A percentile compares a stretch with the other conserved stretches of the same genome.
These are phyloP conservation scores for Tipula lateralis DNA, from an alignment of 2,888 invertebrate species.

Conservation along the genomic window DNA sequence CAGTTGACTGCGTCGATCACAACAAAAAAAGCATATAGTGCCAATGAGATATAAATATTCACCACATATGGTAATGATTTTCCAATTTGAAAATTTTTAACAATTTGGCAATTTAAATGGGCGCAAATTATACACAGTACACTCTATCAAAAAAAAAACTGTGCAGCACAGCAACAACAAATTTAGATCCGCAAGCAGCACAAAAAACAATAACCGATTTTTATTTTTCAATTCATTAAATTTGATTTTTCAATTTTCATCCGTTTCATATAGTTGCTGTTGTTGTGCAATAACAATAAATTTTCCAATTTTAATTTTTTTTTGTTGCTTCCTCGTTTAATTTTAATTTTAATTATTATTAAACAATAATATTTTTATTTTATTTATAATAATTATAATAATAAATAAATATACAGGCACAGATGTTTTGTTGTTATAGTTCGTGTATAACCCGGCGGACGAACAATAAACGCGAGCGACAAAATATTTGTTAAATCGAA, in stretches of 20 bases:
- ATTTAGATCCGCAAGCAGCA: background rate
- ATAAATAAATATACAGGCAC: conserved; percentile 12
- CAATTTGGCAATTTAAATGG: background rate
- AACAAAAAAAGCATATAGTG: too few relatives aligned
- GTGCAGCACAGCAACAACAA: background rate
- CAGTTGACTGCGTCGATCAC: too few relatives aligned
- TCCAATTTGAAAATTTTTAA: background rate
- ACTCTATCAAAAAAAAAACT: background rate
- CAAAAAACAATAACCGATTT: background rate
- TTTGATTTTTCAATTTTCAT: conserved; percentile 11
- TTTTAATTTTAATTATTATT: conserved; percentile 19
- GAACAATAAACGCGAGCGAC: background rate
- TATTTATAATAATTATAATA: background rate
- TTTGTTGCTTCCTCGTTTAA: background rate
- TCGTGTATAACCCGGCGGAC: background rate
- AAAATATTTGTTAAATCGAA: background rate
- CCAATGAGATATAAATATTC: background rate
- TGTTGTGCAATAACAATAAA: background rate
- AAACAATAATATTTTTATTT: background rate
- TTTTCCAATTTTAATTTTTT: background rate
- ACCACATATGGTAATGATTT: background rate
- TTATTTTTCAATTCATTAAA: conserved; percentile 21
- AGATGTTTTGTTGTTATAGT: background rate
- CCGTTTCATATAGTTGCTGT: background rate
- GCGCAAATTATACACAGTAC: background rate